Evolutionary conservation across 2,888 invertebrate species (phyloP), one percentile per base, ranked within the genome.

Genomic region (Nymphalis polychloros): DNA sequence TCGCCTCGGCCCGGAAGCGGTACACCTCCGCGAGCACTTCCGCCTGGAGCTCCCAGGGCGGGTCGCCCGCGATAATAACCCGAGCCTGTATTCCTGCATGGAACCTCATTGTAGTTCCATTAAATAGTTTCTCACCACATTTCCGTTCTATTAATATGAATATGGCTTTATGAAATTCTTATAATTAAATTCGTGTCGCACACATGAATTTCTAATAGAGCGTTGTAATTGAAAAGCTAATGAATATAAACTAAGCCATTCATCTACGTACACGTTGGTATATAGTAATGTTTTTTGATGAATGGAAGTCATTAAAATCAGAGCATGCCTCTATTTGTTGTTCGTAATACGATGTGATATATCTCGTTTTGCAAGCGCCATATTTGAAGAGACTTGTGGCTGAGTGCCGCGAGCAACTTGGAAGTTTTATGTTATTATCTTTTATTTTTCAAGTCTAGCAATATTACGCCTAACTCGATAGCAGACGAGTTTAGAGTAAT

Each of bases 211-310:
- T 62, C 50, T 67, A 69, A 69, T 64, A 62, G 69, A 67, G 67
- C 53, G 64, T 60, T 71, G 63, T 68, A 68, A 70, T 69, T 70
- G 68, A 74, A 74, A 71, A 68, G 68, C 64, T 72, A 70, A 72
- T 74, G 74, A 74, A 72, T 71, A 71, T 63, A 64, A 74, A 71
- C 67, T 69, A 57, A 67, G 57, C 57, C 20, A 71, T 69, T 69
- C 66, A 71, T 49, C 57, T 64, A 63, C 46, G 47, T 61, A 60
- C 50, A 52, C 61, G 47, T 55, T 16, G 7, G 31, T 61, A 57
- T 63, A 66, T 63, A 63, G 61, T 71, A 57, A 71, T 71, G 68
- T 55, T 71, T 60, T 50, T 47, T 60, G 63, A 68, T 63, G 71
- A 64, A 67, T 69, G 10, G 59, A 63, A 59, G 59, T 65, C 59